Conservation (phyloP, 2,797 vertebrate species). For the Australoheros facetus region DNA sequence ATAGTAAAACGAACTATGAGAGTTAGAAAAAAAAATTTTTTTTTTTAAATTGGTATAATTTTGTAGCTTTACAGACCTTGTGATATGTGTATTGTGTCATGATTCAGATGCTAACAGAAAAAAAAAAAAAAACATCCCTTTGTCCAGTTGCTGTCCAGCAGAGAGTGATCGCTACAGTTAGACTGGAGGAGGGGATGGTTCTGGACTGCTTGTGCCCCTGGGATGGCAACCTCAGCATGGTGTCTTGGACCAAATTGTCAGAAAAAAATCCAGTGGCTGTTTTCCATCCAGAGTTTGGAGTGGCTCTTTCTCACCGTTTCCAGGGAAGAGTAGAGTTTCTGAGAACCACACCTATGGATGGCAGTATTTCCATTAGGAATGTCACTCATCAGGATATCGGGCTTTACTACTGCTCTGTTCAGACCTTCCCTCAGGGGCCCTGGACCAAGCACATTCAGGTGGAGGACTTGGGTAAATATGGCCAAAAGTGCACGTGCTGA, state of each 20-base stretch:
- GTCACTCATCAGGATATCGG: conserved; percentile 81
- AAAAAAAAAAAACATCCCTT: background rate
- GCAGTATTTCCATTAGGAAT: conserved; percentile 81
- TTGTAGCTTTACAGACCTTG: background rate
- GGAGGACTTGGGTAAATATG: conserved; percentile 80
- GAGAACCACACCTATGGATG: conserved; percentile 66
- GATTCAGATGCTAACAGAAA: background rate
- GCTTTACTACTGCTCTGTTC: conserved; percentile 81
- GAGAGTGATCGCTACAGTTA: conserved; percentile 67
- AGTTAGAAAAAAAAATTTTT: background rate
- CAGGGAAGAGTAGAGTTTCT: conserved; percentile 77
- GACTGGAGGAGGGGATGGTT: conserved; percentile 81
- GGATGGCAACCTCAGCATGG: conserved; percentile 76
- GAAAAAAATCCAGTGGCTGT: conserved; percentile 71
- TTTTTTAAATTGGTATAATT: background rate
- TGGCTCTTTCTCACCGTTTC: conserved; percentile 64
- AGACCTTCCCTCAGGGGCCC: conserved; percentile 79
- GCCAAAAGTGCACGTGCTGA: background rate
- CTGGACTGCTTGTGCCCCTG: conserved; percentile 83
- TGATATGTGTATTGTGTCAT: background rate
- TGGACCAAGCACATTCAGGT: conserved; percentile 81
- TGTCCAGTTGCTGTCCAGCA: conserved; percentile 66
- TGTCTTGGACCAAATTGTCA: conserved; percentile 83
- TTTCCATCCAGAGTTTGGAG: conserved; percentile 72
- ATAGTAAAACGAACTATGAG: background rate